Evolutionary conservation across 2,888 invertebrate genomes (phyloP).

Genomic region (Hemicrepidius hirtus): DNA sequence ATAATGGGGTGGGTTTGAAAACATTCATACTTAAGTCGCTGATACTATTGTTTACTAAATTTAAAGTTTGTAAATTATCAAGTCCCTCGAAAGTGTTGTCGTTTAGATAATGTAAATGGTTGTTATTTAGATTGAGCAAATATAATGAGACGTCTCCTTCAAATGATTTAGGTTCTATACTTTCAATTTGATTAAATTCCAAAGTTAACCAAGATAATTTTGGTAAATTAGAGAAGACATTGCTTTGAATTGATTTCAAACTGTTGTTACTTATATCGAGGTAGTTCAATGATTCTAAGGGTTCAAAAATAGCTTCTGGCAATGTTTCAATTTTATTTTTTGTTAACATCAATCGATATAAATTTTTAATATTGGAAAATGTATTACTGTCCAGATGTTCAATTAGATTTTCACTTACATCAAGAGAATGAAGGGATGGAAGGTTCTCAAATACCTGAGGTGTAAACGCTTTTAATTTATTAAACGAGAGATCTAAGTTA

Average conservation of each 20-base stretch:
- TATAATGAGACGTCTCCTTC: background rate
- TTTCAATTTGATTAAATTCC: conserved; percentile 1
- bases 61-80: background rate
- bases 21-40: background rate
- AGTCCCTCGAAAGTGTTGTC: conserved; percentile 5
- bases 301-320: conserved; percentile 3
- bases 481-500: background rate
- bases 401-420: background rate
- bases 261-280: conserved; percentile 12
- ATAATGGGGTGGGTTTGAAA: background rate
- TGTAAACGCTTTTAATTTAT: background rate
- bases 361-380: background rate
- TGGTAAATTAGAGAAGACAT: conserved; percentile 5
- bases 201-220: background rate
- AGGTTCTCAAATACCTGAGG: background rate
- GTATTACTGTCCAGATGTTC: background rate
- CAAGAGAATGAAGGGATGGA: background rate
- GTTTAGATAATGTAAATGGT: background rate
- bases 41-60: conserved; percentile 23
- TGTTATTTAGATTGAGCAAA: background rate
- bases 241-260: background rate
- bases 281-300: background rate
- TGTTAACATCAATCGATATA: background rate
- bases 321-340: conserved; percentile 7
- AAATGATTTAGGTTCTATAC: conserved; percentile 8